Base-by-base conservation (phyloP, 2,113 vertebrate genomes). In the Rhinolophus sinicus region DNA sequence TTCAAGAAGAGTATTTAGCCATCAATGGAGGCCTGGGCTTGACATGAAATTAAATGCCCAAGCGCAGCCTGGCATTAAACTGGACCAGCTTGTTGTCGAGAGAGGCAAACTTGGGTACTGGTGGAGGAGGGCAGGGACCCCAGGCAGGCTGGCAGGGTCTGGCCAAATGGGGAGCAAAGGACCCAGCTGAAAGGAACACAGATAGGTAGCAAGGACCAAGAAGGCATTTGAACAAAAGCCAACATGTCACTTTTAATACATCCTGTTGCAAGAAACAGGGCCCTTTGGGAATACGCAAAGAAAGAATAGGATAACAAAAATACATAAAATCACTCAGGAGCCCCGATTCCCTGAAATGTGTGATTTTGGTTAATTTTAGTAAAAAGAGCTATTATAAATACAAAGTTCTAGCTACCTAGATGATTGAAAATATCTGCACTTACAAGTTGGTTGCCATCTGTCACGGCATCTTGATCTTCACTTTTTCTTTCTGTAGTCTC, bases 171-270 rank as follows among this genome's bases (percentile, higher is more conserved):
- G 50, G 47, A 13, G 19, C n/a, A 18, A 52, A 15, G 62, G 70
- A 12, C 21, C 12, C 33, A 24, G 30, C 8, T 5, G 28, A 28
- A 90, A 38, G 58, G 35, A 14, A 33, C 9, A 9, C 14, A 30
- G 8, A n/a, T 2, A 3, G 33, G 8, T 35, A 77, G 38, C 38
- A 64, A 47, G 58, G 18, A 56, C 38, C 2, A 18, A 75, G 15
- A 77, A 6, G 10, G 6, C 12, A 75, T 58, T 60, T 82, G 85
- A 88, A 87, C 70, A 93, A 73, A 95, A 86, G 26, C 30, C 62
- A 78, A 85, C 67, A 88, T 15, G 38, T 70, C 77, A 82, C 77
- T 81, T 92, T 90, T 58, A 76, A 93, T 38, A 93, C 38, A 80
- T 50, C 8, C 67, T 88, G 2, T 78, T 78, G n/a, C 62, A 65